Evolutionary conservation across 2,888 invertebrate species (phyloP), one percentile per base, ranked within the genome.

Genomic region (Hyposoter dolosus): DNA sequence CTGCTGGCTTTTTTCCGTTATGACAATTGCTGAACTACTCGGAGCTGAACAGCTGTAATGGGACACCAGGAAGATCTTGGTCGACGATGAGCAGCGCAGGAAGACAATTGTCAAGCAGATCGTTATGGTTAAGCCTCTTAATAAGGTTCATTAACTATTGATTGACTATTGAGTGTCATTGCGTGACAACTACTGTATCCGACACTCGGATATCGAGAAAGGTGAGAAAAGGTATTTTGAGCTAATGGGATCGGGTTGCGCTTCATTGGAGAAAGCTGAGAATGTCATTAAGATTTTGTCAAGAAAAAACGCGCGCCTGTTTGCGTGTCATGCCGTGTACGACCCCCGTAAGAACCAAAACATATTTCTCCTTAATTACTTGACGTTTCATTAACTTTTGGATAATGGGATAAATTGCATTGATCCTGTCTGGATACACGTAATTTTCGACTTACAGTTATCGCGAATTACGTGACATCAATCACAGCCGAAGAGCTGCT

Each of bases 151-250:
- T 75, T 63, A 28, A 12, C 63, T 32, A 63, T 10, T 45, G 80
- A n/a, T 17, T 75, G 9, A 53, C 35, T 23, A 45, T 28, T 45
- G 80, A 50, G 23, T 50, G 47, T 56, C 68, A 53, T 66, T n/a
- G 56, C 77, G 78, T 85, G 80, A 85, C 76, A 63, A 74, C 28
- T 56, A 77, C 53, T 50, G 47, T 32, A 3, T 32, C 10, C 53
- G 5, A 10, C 19, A 19, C 56, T 77, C 7, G 17, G 15, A 28
- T 43, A 28, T 7, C 63, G 60, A 77, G 69, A 82, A 84, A 84
- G 77, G 84, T 84, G 19, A n/a, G 74, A 56, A 56, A 68, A 43
- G 7, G 23, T 60, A 28, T 60, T 60, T 28, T 15, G 12, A 60
- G 28, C 60, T 23, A 56, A 12, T 23, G 43, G 19, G n/a, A n/a